Percentiles rank a stretch among this genome's conserved stretches.
Evolutionary conservation across 1,140 invertebrate species (phyloP).

Genomic region (Capitella teleta): DNA sequence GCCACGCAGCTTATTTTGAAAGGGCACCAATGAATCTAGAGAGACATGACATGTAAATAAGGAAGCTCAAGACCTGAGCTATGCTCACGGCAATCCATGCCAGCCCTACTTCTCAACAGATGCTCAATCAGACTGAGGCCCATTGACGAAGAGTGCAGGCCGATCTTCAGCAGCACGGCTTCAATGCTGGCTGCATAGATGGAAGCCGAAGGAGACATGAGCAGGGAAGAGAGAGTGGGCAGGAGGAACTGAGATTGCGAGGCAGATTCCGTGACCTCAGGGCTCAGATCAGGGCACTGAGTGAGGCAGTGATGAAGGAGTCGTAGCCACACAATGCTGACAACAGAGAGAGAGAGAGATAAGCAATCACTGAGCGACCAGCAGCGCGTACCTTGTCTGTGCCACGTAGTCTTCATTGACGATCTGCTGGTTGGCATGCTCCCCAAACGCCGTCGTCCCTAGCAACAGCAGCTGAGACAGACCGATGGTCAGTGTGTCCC

Average conservation of each 20-base stretch:
- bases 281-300: slow-evolving; percentile 42
- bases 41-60: slow-evolving; percentile 36
- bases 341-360: not conserved
- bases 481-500: slow-evolving; percentile 75
- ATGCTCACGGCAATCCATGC: not conserved
- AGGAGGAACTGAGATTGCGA: slow-evolving; percentile 56
- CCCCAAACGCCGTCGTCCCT: slow-evolving; percentile 60
- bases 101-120: slow-evolving; percentile 22
- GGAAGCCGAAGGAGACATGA: slow-evolving; percentile 54
- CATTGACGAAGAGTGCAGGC: slow-evolving; percentile 34
- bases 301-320: slow-evolving; percentile 57
- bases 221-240: slow-evolving; percentile 59
- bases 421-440: slow-evolving; percentile 3
- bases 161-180: slow-evolving; percentile 39
- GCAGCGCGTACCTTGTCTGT: slow-evolving; percentile 37
- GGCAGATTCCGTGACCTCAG: slow-evolving; percentile 43
- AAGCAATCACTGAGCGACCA: slow-evolving; percentile 21
- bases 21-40: slow-evolving; percentile 16
- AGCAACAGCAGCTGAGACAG: slow-evolving; percentile 75
- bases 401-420: slow-evolving; percentile 31
- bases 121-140: slow-evolving; percentile 38
- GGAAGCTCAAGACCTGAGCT: not conserved
- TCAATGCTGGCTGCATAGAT: slow-evolving; percentile 38
- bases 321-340: slow-evolving; percentile 56
- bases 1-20: slow-evolving; percentile 1